Percentiles rank a stretch among this genome's conserved stretches.
Evolutionary conservation across 2,888 invertebrate genomes (phyloP).

Genomic region (Dolichopus griseipennis): DNA sequence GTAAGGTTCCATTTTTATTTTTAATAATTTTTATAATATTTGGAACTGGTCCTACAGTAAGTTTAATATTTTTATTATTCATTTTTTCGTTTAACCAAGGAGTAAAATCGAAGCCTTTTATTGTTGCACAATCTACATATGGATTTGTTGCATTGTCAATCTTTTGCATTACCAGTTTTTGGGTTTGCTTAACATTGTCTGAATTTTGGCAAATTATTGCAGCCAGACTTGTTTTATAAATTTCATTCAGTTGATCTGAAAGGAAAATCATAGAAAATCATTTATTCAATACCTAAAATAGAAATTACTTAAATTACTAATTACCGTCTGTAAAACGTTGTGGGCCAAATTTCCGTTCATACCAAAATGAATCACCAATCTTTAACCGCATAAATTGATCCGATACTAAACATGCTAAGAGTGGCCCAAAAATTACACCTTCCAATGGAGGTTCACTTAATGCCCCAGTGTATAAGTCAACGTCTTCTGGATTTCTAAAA

Average conservation of each 20-base stretch:
- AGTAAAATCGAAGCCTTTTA: constrained; percentile 50
- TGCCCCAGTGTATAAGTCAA: constrained; percentile 88
- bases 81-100: constrained; percentile 48
- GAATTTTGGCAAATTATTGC: constrained; percentile 70
- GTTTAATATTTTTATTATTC: background rate
- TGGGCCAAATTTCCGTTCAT: constrained; percentile 59
- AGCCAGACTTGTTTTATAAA: constrained; percentile 66
- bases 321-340: constrained; percentile 61
- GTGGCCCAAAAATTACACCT: constrained; percentile 79
- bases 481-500: constrained; percentile 62
- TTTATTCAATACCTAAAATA: background rate
- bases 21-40: constrained; percentile 2
- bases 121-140: constrained; percentile 53
- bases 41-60: background rate
- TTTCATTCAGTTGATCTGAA: constrained; percentile 67
- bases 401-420: constrained; percentile 72
- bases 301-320: constrained; percentile 16
- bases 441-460: no score
- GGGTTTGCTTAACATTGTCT: constrained; percentile 54
- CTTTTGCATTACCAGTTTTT: constrained; percentile 62
- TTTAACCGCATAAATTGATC: constrained; percentile 78
- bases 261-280: background rate
- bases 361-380: constrained; percentile 80
- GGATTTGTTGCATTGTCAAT: constrained; percentile 49
- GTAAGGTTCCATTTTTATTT: no score